A percentile compares a stretch with the other conserved stretches of the same genome.
These are phyloP conservation scores for Caenorhabditis sulstoni DNA, from an alignment of 2,888 invertebrate genomes.

Conservation along the genomic window DNA sequence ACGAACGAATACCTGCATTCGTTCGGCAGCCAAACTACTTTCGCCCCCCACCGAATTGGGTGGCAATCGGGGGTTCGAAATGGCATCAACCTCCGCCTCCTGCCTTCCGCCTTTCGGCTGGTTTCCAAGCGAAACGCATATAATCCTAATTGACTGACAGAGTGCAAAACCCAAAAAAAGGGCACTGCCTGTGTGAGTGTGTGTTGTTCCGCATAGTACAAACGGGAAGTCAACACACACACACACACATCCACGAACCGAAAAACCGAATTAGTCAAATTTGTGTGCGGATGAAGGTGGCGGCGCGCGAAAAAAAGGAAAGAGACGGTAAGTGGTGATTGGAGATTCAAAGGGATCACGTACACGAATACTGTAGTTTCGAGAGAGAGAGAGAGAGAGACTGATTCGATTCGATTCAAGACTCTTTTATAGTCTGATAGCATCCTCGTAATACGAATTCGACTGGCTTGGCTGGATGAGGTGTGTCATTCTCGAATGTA, in stretches of 20 bases:
- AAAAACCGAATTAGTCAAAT: slow-evolving; percentile 49
- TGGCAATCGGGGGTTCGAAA: slow-evolving; percentile 53
- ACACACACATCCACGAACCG: no score
- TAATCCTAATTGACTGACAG: slow-evolving; percentile 43
- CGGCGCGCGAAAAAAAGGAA: slow-evolving; percentile 4
- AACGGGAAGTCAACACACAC: not conserved
- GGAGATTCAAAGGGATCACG: slow-evolving; percentile 2
- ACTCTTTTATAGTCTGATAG: slow-evolving; percentile 26
- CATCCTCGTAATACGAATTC: slow-evolving; percentile 23
- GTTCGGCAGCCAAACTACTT: slow-evolving; percentile 7
- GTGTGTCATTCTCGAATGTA: slow-evolving; percentile 39
- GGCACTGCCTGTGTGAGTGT: slow-evolving; percentile 12
- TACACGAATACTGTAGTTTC: slow-evolving; percentile 30
- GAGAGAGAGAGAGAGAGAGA: not conserved
- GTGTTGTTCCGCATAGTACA: slow-evolving; percentile 47
- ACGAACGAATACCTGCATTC: slow-evolving; percentile 7
- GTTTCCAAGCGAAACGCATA: slow-evolving; percentile 29
- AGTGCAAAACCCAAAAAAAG: slow-evolving; percentile 7
- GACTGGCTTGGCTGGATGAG: slow-evolving; percentile 23
- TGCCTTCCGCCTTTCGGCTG: slow-evolving; percentile 10
- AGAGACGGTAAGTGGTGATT: slow-evolving; percentile 31
- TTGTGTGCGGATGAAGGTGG: slow-evolving; percentile 3
- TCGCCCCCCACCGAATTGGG: slow-evolving; percentile 26
- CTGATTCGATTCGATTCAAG: slow-evolving; percentile 22
- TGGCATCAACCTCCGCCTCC: slow-evolving; percentile 33